Base-by-base conservation (phyloP, 2,113 vertebrate species). In the Stomatorhinus ivindoensis region DNA sequence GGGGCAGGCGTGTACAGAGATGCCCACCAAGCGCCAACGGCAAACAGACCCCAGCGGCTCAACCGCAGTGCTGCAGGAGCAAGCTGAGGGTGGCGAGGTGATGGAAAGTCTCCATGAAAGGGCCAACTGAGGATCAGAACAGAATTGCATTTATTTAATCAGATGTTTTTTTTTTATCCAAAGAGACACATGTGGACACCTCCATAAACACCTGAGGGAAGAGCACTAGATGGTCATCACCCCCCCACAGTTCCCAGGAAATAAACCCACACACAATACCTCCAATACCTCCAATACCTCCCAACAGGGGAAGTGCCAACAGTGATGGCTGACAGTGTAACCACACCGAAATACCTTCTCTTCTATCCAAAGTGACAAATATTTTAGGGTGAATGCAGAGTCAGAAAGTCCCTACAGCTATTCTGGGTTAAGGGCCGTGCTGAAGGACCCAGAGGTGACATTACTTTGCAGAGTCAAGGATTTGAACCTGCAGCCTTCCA, bases 51-150 rank as follows among this genome's bases (percentile, higher is more conserved):
- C 35, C 50, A 4, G 85, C 3, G n/a, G 27, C n/a, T 39, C 31
- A 8, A n/a, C 27, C 31, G 2, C n/a, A 35, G 85, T 0, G 6
- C 11, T 24, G 42, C 46, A 10, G 46, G 83, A 47, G 39, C n/a
- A 19, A 73, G 31, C 48, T 19, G 35, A 80, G 42, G 5, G n/a
- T 88, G 21, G 35, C 35, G 44, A 47, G 88, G 92, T 89, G 89
- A 88, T 92, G 90, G 73, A 90, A 85, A 92, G 91, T 55, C 89
- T 89, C 89, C 51, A 47, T 47, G 48, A 47, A 89, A 87, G 31
- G 90, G 84, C 8, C 27, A 48, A 47, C 73, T 31, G n/a, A 69
- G 80, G 21, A 27, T 58, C 76, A 61, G 13, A 76, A 19, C 61
- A 58, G 50, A 61, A 58, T 27, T 44, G 1, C 82, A 80, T 82